phyloP scores from a whole-genome alignment of 2,888 invertebrate species.

The Athalia rosae region DNA sequence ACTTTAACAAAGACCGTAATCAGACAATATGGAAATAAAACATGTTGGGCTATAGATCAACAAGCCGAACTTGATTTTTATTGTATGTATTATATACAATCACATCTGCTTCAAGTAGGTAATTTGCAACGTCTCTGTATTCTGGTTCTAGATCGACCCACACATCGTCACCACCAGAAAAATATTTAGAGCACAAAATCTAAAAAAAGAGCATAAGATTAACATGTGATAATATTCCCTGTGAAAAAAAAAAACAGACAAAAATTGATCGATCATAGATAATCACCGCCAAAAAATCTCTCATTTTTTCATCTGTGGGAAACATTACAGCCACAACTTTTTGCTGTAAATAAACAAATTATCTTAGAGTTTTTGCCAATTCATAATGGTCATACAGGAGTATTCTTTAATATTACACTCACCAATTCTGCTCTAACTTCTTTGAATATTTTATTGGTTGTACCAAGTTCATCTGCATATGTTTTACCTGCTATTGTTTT shows the following conservation, averaged over 20 bases:
- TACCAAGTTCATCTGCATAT: slow-evolving; percentile 54
- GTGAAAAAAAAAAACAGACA: neutral
- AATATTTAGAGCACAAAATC: slow-evolving; percentile 57
- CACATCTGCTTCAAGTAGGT: slow-evolving; percentile 63
- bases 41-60: slow-evolving; percentile 56
- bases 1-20: neutral
- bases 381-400: too few species aligned
- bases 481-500: slow-evolving; percentile 53
- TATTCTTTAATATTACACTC: slow-evolving; percentile 36
- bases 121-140: slow-evolving; percentile 54
- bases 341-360: slow-evolving; percentile 51
- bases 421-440: slow-evolving; percentile 63
- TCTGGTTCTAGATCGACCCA: slow-evolving; percentile 60
- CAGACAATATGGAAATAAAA: neutral
- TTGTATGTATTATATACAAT: slow-evolving; percentile 63
- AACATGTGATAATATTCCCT: neutral
- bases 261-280: neutral
- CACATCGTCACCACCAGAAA: slow-evolving; percentile 65
- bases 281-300: slow-evolving; percentile 61
- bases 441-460: slow-evolving; percentile 56
- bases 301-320: slow-evolving; percentile 58
- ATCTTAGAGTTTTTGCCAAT: too few species aligned
- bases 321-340: slow-evolving; percentile 60
- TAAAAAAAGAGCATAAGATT: neutral
- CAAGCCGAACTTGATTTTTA: slow-evolving; percentile 62